phyloP scores from a whole-genome alignment of 2,113 vertebrate genomes.

The Morone chrysops region DNA sequence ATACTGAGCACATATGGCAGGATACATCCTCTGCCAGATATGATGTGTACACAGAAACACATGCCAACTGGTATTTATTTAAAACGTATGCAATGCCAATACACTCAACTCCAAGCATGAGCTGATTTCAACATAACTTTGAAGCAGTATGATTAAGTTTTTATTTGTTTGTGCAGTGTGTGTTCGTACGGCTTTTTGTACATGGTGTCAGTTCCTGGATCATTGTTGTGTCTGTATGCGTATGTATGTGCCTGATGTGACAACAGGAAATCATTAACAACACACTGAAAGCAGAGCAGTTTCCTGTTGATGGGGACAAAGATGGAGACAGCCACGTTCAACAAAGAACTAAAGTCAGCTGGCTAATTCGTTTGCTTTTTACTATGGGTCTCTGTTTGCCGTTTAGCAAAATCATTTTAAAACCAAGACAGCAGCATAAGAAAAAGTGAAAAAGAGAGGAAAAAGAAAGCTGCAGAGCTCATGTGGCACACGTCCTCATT shows the following conservation, averaged over 20 bases:
- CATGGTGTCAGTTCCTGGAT: neutral
- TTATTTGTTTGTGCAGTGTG: neutral
- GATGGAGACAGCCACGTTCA: neutral
- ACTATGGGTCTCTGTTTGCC: neutral
- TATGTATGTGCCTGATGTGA: neutral
- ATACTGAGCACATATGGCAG: neutral
- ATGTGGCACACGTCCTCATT: neutral
- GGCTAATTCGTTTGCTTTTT: slow-evolving; percentile 11
- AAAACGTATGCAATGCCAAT: no score
- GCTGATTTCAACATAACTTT: neutral
- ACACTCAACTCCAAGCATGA: neutral
- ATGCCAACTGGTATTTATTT: neutral
- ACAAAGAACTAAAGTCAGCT: slow-evolving; percentile 1
- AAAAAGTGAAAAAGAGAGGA: neutral
- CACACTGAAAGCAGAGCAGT: slow-evolving; percentile 1
- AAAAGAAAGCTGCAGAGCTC: neutral
- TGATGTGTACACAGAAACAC: neutral
- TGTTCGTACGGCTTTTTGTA: neutral
- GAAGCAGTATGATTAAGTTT: neutral
- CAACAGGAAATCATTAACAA: neutral
- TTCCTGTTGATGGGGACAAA: neutral
- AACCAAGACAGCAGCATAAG: neutral
- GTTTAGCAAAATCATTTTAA: neutral
- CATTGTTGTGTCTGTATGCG: neutral
- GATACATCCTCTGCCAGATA: neutral